Evolutionary conservation across 2,113 vertebrate genomes (phyloP).

Genomic region (Jaculus jaculus): DNA sequence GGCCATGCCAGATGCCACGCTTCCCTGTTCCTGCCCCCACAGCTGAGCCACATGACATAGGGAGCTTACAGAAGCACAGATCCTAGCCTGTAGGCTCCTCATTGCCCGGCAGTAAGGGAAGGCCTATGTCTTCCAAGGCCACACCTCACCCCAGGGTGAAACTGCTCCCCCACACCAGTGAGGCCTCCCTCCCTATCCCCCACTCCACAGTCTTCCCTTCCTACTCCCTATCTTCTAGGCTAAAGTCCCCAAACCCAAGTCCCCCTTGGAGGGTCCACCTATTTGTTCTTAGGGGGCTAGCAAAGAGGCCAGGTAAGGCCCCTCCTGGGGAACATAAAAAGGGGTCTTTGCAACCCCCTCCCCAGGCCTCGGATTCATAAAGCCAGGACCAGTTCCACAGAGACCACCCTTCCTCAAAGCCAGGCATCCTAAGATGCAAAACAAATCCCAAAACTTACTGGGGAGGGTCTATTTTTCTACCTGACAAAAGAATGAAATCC

Average conservation of each 20-base stretch:
- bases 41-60: neutral
- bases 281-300: neutral
- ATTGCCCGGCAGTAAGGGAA: neutral
- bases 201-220: neutral
- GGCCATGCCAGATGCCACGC: neutral
- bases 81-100: neutral
- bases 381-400: neutral
- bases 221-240: neutral
- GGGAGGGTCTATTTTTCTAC: slow-evolving; percentile 70
- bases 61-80: neutral
- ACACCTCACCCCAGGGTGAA: neutral
- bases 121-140: neutral
- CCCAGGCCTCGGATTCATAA: neutral
- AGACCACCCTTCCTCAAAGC: slow-evolving; percentile 48
- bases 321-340: neutral
- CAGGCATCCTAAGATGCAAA: slow-evolving; percentile 88
- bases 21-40: neutral
- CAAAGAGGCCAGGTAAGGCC: neutral
- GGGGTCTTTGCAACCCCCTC: neutral
- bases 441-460: slow-evolving; percentile 68
- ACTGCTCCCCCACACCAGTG: neutral
- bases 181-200: neutral
- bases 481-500: slow-evolving; percentile 4
- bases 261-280: neutral
- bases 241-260: neutral